phyloP scores from a whole-genome alignment of 2,113 vertebrate species.

The Eolophus roseicapilla region DNA sequence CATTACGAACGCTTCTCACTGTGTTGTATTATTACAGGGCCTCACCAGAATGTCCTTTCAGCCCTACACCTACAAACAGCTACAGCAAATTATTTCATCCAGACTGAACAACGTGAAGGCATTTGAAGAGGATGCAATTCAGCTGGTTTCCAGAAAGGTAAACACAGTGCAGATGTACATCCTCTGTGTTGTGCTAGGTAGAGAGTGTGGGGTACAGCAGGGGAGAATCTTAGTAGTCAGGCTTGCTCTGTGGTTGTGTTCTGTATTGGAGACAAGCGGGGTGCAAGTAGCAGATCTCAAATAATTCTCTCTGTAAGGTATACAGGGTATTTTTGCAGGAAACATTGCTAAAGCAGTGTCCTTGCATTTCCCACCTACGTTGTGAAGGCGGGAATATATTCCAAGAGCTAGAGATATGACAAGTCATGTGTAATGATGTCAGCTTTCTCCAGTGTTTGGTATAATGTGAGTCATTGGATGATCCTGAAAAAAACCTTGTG shows the following conservation, averaged over 20 bases:
- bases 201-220: too few relatives aligned
- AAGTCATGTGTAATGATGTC: conserved; percentile 5
- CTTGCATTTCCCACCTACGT: background rate
- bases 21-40: conserved; percentile 76
- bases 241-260: background rate
- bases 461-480: conserved; percentile 1
- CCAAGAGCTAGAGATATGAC: conserved; percentile 2
- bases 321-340: background rate
- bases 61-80: conserved; percentile 91
- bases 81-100: conserved; percentile 91
- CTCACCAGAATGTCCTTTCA: conserved; percentile 97
- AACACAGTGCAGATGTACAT: background rate
- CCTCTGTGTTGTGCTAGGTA: too few relatives aligned
- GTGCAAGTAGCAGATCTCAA: background rate
- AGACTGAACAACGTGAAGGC: conserved; percentile 85
- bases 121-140: conserved; percentile 94
- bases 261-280: background rate
- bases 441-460: background rate
- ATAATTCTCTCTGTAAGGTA: background rate
- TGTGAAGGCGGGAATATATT: background rate
- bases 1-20: background rate
- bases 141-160: conserved; percentile 94
- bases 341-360: background rate
- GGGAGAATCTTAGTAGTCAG: background rate
- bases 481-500: background rate